A percentile compares a stretch with the other conserved stretches of the same genome.
phyloP scores from a whole-genome alignment of 2,113 vertebrate genomes.

The Elaphurus davidianus region DNA sequence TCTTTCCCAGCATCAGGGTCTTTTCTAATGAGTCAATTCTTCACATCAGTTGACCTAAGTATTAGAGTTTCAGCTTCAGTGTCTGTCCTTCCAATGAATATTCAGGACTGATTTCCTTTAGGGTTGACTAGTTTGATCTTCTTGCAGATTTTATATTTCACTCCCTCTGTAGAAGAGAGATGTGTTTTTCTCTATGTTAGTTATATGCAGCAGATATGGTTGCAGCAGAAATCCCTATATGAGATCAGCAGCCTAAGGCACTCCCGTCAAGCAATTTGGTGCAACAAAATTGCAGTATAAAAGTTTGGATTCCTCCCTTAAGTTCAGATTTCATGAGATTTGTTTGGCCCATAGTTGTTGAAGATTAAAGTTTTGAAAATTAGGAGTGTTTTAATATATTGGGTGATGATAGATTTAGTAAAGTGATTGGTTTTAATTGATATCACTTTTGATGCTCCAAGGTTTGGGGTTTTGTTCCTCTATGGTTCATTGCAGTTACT shows the following conservation, averaged over 20 bases:
- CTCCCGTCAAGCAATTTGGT: not conserved
- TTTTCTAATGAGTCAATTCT: not conserved
- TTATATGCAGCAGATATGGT: not conserved
- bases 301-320: not conserved
- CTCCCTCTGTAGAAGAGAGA: not conserved
- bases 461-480: constrained; percentile 17
- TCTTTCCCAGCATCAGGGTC: not conserved
- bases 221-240: not conserved
- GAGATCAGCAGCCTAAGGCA: not conserved
- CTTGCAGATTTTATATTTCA: not conserved
- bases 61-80: not conserved
- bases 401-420: not conserved
- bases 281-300: not conserved
- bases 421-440: constrained; percentile 14
- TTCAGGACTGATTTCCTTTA: not conserved
- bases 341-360: not conserved
- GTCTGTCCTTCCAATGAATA: not conserved
- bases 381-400: not conserved
- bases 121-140: not conserved
- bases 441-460: not conserved
- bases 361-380: constrained; percentile 20
- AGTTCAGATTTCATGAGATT: not conserved
- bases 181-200: not conserved
- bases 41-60: not conserved
- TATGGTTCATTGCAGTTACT: not conserved